Conservation (phyloP, 1,140 invertebrate species). For the Rhagoletis pomonella region DNA sequence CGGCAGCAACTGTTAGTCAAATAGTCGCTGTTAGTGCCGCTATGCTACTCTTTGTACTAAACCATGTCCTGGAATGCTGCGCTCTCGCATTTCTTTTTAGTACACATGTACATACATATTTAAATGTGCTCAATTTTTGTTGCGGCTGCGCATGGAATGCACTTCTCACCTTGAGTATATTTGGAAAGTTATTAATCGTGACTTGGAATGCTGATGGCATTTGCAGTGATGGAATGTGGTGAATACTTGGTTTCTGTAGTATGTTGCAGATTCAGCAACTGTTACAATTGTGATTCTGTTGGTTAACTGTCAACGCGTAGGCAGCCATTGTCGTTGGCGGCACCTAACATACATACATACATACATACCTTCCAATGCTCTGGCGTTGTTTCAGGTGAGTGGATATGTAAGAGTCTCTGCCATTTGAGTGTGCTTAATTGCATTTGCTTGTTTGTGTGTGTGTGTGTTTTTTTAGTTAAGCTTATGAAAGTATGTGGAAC, state of each 20-base stretch:
- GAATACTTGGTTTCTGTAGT: background rate
- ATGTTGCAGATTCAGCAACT: constrained; percentile 28
- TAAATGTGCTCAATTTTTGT: background rate
- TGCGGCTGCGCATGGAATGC: background rate
- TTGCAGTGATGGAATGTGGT: background rate
- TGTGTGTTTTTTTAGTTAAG: background rate
- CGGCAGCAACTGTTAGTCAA: background rate
- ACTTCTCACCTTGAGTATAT: background rate
- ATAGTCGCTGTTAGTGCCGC: background rate
- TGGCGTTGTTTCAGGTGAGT: background rate
- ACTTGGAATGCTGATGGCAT: background rate
- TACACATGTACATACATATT: too few relatives aligned
- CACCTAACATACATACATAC: background rate
- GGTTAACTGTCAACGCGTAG: background rate
- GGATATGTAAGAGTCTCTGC: background rate
- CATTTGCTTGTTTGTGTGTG: background rate
- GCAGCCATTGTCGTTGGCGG: background rate
- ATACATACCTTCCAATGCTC: background rate
- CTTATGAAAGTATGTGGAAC: background rate
- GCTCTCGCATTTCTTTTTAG: background rate
- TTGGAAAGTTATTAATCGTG: background rate
- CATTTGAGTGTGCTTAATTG: background rate
- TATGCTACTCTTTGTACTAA: constrained; percentile 37
- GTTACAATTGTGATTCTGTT: background rate
- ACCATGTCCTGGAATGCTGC: background rate